Conservation (phyloP, 2,888 invertebrate genomes). For the Melanargia galathea region DNA sequence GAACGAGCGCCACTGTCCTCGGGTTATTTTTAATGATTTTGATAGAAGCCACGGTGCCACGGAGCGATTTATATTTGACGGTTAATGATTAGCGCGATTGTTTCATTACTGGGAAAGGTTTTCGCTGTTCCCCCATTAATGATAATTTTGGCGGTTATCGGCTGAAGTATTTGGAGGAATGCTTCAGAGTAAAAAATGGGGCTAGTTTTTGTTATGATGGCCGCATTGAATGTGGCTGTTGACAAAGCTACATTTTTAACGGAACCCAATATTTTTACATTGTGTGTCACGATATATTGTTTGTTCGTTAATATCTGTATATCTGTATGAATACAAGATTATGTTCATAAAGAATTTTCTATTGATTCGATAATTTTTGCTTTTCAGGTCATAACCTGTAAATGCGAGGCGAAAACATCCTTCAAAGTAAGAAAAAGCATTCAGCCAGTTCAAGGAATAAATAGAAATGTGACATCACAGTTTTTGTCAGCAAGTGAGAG, state of each 20-base stretch:
- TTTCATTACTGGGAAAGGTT: slow-evolving; percentile 49
- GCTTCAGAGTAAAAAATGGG: background rate
- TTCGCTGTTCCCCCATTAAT: slow-evolving; percentile 36
- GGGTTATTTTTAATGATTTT: slow-evolving; percentile 57
- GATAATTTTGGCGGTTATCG: slow-evolving; percentile 18
- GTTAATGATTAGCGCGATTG: slow-evolving; percentile 39
- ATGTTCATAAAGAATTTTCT: too few relatives aligned
- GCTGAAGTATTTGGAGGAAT: slow-evolving; percentile 11
- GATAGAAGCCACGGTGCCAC: slow-evolving; percentile 33
- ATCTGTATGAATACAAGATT: too few relatives aligned
- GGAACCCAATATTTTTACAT: too few relatives aligned
- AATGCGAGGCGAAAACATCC: too few relatives aligned
- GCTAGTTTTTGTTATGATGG: slow-evolving; percentile 6
- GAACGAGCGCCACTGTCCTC: slow-evolving; percentile 69
- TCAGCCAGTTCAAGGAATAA: too few relatives aligned
- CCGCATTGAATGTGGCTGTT: background rate
- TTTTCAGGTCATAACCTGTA: too few relatives aligned
- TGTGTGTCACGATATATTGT: too few relatives aligned
- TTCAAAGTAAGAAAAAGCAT: too few relatives aligned
- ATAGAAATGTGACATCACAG: too few relatives aligned
- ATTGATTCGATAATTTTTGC: too few relatives aligned
- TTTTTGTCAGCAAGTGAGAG: too few relatives aligned
- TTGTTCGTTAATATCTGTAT: too few relatives aligned
- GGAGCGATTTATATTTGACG: slow-evolving; percentile 39
- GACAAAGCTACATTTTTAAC: background rate